Percentiles rank a stretch among this genome's conserved stretches.
Conservation (phyloP, 2,797 vertebrate genomes). For the Etheostoma perlongum region DNA sequence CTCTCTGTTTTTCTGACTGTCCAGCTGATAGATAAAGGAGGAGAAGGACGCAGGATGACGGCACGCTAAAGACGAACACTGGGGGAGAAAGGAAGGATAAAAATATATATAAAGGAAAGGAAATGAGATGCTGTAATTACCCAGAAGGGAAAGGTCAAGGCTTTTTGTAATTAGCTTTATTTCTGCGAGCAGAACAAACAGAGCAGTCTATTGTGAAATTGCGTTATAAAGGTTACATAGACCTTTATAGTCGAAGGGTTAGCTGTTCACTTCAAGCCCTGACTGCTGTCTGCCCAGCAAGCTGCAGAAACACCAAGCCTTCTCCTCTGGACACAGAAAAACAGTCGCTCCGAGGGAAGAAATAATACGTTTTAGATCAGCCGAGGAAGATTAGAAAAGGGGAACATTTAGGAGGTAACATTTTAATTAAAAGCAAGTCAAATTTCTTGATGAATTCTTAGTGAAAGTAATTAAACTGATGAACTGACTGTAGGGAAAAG, state of each 20-base stretch:
- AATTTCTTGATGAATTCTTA: slow-evolving; percentile 64
- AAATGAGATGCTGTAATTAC: slow-evolving; percentile 72
- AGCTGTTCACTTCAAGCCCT: slow-evolving; percentile 49
- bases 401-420: slow-evolving; percentile 48
- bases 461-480: slow-evolving; percentile 69
- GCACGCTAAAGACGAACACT: slow-evolving; percentile 32
- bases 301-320: slow-evolving; percentile 35
- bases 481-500: slow-evolving; percentile 53
- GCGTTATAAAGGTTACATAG: slow-evolving; percentile 80
- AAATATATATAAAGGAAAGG: slow-evolving; percentile 13
- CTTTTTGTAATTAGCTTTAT: slow-evolving; percentile 81
- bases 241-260: slow-evolving; percentile 71
- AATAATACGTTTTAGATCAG: slow-evolving; percentile 49
- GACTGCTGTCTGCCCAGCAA: slow-evolving; percentile 45
- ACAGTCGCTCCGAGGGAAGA: slow-evolving; percentile 3
- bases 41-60: slow-evolving; percentile 9
- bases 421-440: slow-evolving; percentile 73
- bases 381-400: slow-evolving; percentile 28
- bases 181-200: slow-evolving; percentile 79
- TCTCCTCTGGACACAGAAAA: slow-evolving; percentile 34
- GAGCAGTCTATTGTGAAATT: slow-evolving; percentile 82
- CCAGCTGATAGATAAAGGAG: slow-evolving; percentile 29
- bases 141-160: slow-evolving; percentile 79
- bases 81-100: neutral
- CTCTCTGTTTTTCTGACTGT: neutral